Base-by-base conservation (phyloP, 2,888 invertebrate genomes). In the Metallyticus violacea region DNA sequence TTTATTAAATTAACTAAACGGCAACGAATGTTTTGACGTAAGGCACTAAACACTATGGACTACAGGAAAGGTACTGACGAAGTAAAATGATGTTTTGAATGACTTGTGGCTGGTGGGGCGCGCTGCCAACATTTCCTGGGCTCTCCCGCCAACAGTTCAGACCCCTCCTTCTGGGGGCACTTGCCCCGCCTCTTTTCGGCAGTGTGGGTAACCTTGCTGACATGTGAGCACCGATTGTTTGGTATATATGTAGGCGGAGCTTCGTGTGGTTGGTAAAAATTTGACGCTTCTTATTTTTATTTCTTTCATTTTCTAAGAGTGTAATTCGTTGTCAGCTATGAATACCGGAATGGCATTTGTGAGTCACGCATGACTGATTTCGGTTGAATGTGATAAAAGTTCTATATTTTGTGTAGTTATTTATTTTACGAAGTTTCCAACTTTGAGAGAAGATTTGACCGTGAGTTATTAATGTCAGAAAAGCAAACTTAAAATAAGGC, bases 101-200 rank as follows among this genome's bases (percentile, higher is more conserved):
- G 62, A 76, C 83, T 83, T 77, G 83, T 82, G 83, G 77, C 83
- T 28, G 40, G 30, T 26, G 79, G 40, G 85, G 85, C 76, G 81
- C 81, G 28, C 27, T 85, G 85, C 85, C 85, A 85, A 85, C 85
- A 83, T 83, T 29, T 25, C 83, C 22, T 62, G 40, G 40, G 40
- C 40, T 62, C 40, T 62, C 40, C 40, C 40, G 40, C 40, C 40
- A 62, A 15, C 15, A 62, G 9, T 15, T 15, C 15, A 62, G 40
- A 30, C 40, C 40, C 40, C 40, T 62, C 40, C 40, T 62, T 62
- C 40, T 62, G 40, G 40, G 40, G 40, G 40, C 40, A 62, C 40
- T 62, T 7, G 29, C 77, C 83, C 83, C 83, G 83, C 83, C 83
- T 27, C 62, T 76, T 62, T 82, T 28, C 77, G 26, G 25, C 83